Evolutionary conservation across 2,797 vertebrate species (phyloP), one percentile per base, ranked within the genome.

Genomic region (Neoniphon sammara): DNA sequence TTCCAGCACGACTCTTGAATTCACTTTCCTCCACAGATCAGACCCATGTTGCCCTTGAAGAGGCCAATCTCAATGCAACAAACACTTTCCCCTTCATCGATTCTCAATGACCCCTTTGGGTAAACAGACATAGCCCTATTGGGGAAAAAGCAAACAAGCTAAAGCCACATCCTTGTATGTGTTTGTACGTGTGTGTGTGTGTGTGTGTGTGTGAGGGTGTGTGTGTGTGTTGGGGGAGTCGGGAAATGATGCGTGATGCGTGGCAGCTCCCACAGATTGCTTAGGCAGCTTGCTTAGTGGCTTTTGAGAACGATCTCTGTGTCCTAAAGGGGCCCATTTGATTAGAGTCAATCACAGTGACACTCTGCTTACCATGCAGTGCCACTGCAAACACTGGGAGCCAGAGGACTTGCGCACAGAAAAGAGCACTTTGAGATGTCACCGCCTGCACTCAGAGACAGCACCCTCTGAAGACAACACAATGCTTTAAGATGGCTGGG

Each of bases 301-400:
- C 72, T 62, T 73, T 81, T 64, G 64, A 77, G 78, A 89, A 70
- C 59, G 21, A 67, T 88, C 61, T 47, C 31, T 44, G 61, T 34
- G 47, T 88, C 84, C 81, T 83, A 50, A 84, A 85, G 81, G 80
- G 82, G 84, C 77, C 66, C 72, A 63, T 92, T 88, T 88, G 90
- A 93, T 92, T 86, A 77, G 70, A 89, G 88, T 92, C 92, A 84
- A 85, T 94, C 90, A 88, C 58, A 0, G 75, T 83, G 91, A 90
- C 91, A 83, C 72, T 21, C 56, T 81, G 86, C 88, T 90, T 87
- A 91, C 83, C 20, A 47, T 62, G 87, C 80, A 68, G 81, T 17
- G 67, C 70, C 71, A 56, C 36, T 1, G 70, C 61, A 55, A 82
- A 75, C 70, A 64, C 34, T 49, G 47, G 47, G n/a, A 46, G 68